A percentile compares a stretch with the other conserved stretches of the same genome.
phyloP scores from a whole-genome alignment of 2,797 vertebrate species.

The Danio kyathit region DNA sequence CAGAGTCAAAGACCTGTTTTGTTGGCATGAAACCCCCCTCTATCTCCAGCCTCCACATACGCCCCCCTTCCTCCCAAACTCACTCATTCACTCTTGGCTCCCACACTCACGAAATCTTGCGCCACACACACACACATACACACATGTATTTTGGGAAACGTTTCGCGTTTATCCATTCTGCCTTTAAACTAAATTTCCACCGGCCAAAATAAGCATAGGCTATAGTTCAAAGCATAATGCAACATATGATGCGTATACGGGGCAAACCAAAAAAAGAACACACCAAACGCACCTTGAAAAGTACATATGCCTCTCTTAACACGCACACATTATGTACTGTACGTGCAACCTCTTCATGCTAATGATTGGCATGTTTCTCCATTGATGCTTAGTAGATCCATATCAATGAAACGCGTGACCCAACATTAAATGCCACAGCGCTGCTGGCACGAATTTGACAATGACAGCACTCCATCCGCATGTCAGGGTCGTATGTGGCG shows the following conservation, averaged over 20 bases:
- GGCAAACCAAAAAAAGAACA: slow-evolving; percentile 10
- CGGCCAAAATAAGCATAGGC: too few species aligned
- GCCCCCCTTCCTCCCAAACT: slow-evolving; percentile 56
- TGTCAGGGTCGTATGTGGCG: slow-evolving; percentile 14
- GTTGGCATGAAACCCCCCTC: slow-evolving; percentile 32
- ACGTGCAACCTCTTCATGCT: slow-evolving; percentile 5
- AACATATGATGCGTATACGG: slow-evolving; percentile 10
- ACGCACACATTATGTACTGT: background rate
- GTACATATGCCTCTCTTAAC: background rate
- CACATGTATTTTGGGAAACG: slow-evolving; percentile 1
- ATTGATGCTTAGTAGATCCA: background rate
- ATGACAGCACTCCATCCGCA: slow-evolving; percentile 26
- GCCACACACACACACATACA: slow-evolving; percentile 37
- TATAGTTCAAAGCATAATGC: background rate
- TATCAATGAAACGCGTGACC: slow-evolving; percentile 39
- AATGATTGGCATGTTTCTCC: background rate
- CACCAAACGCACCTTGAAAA: slow-evolving; percentile 16
- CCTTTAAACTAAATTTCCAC: slow-evolving; percentile 18
- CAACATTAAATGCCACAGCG: slow-evolving; percentile 14
- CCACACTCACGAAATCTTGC: slow-evolving; percentile 45
- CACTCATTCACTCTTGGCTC: slow-evolving; percentile 49
- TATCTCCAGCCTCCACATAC: slow-evolving; percentile 49
- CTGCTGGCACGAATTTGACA: slow-evolving; percentile 4
- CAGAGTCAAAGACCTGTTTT: slow-evolving; percentile 46
- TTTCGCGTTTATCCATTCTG: background rate